Percentiles rank a stretch among this genome's conserved stretches.
phyloP scores from a whole-genome alignment of 2,888 invertebrate genomes.

The Acleris literana region DNA sequence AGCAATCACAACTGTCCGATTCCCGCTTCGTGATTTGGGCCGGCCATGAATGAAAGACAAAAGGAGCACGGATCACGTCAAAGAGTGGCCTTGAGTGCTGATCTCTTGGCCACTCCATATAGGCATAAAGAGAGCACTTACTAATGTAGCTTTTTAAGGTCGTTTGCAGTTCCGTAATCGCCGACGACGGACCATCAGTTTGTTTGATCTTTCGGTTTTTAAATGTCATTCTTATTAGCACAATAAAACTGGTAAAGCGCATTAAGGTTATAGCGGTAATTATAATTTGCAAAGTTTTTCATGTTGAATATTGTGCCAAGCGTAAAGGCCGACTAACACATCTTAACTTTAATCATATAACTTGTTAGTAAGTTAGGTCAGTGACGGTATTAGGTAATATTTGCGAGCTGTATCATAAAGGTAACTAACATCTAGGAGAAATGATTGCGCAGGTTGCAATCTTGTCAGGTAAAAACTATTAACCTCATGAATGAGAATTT shows the following conservation, averaged over 20 bases:
- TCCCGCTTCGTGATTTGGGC: constrained; percentile 52
- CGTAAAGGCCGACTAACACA: neutral
- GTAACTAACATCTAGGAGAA: constrained; percentile 21
- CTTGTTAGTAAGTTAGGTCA: constrained; percentile 16
- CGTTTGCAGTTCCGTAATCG: constrained; percentile 39
- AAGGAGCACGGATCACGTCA: constrained; percentile 42
- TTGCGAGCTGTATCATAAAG: constrained; percentile 14
- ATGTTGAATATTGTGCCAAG: neutral
- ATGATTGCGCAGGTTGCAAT: constrained; percentile 24
- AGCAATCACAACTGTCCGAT: constrained; percentile 34
- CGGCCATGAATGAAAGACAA: constrained; percentile 52
- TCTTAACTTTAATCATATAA: constrained; percentile 22
- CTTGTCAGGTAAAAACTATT: neutral
- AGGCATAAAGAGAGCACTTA: constrained; percentile 48
- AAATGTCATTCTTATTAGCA: neutral
- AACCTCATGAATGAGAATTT: too few relatives aligned
- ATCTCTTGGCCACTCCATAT: constrained; percentile 38
- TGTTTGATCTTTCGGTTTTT: constrained; percentile 2
- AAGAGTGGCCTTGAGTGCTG: constrained; percentile 48
- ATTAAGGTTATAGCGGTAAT: neutral
- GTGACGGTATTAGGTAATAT: constrained; percentile 23
- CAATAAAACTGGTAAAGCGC: neutral
- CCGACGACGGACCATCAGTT: constrained; percentile 5
- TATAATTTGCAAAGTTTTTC: neutral
- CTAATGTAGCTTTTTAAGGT: constrained; percentile 47